Evolutionary conservation across 1,140 invertebrate genomes (phyloP).

Genomic region (Fopius arisanus): DNA sequence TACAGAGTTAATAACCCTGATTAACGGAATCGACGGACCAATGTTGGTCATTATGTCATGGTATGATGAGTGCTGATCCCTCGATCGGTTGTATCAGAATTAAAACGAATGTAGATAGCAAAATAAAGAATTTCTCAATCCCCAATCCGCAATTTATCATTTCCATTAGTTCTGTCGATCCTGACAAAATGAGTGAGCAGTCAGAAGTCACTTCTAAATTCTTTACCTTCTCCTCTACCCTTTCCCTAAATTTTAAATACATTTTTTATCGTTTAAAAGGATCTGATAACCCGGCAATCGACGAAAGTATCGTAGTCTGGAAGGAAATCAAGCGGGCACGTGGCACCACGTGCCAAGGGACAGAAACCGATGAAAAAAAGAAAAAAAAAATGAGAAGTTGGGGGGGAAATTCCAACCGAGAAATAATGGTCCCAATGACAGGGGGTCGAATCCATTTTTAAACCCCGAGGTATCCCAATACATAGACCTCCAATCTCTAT

Average conservation of each 20-base stretch:
- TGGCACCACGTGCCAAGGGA: slow-evolving; percentile 8
- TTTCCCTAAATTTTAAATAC: neutral
- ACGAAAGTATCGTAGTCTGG: neutral
- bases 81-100: neutral
- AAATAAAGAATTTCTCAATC: too few relatives aligned
- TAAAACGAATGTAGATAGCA: neutral
- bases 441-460: slow-evolving; percentile 12
- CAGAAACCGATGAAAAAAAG: slow-evolving; percentile 3
- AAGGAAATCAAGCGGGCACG: slow-evolving; percentile 8
- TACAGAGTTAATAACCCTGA: slow-evolving; percentile 6
- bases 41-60: slow-evolving; percentile 7
- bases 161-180: too few relatives aligned
- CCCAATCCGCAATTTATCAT: too few relatives aligned
- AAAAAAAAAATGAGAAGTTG: neutral
- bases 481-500: neutral
- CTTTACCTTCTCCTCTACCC: neutral
- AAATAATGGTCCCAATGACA: slow-evolving; percentile 3
- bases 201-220: too few relatives aligned
- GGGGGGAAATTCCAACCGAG: neutral
- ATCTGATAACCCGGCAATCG: neutral
- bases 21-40: slow-evolving; percentile 14
- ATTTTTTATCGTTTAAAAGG: neutral
- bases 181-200: too few relatives aligned
- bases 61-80: neutral
- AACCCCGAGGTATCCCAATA: neutral